Conservation (phyloP, 2,888 invertebrate genomes). For the Apantesis nais region DNA sequence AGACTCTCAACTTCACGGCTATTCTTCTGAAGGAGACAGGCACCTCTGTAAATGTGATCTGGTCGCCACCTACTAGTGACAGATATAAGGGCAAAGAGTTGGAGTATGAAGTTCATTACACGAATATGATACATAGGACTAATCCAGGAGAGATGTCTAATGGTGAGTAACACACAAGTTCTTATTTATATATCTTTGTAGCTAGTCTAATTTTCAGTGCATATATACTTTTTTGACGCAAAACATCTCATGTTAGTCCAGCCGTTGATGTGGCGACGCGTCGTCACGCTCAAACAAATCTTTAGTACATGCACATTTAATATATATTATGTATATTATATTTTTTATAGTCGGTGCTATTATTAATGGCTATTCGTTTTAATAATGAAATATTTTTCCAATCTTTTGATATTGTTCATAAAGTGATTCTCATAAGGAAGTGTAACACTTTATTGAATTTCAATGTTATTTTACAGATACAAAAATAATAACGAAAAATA, state of each 20-base stretch:
- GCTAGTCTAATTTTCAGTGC: no score
- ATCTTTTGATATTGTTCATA: no score
- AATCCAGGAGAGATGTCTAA: slow-evolving; percentile 79
- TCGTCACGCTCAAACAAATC: no score
- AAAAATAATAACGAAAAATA: slow-evolving; percentile 67
- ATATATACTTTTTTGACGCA: background rate
- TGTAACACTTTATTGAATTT: background rate
- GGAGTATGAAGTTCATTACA: slow-evolving; percentile 91
- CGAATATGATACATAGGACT: slow-evolving; percentile 68
- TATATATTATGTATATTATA: no score
- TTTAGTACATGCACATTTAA: no score
- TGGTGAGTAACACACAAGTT: slow-evolving; percentile 71
- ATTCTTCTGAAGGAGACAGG: slow-evolving; percentile 82
- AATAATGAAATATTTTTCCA: no score
- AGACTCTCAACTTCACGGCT: slow-evolving; percentile 80
- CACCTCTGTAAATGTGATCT: slow-evolving; percentile 87
- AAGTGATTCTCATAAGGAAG: background rate
- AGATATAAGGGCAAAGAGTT: slow-evolving; percentile 74
- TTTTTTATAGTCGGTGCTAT: no score
- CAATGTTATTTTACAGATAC: slow-evolving; percentile 53
- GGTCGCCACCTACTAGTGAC: slow-evolving; percentile 87
- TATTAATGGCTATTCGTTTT: no score
- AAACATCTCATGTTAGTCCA: background rate
- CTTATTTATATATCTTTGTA: background rate
- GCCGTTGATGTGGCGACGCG: no score